Percentiles rank a stretch among this genome's conserved stretches.
Conservation (phyloP, 2,888 invertebrate species). For the Athalia circularis region DNA sequence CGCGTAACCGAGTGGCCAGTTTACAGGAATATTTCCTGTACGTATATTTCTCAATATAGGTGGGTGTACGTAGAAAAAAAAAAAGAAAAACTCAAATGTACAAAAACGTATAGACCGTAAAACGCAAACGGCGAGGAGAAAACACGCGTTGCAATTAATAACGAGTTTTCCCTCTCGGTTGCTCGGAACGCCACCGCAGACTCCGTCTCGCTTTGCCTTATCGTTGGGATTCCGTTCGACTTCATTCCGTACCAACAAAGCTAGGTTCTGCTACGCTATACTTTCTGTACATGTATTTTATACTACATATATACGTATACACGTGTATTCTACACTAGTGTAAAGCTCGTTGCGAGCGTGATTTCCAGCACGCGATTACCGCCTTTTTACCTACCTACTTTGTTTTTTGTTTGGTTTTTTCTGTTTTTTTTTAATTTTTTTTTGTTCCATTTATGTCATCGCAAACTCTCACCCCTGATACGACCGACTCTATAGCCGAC, state of each 20-base stretch:
- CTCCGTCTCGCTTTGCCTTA: conserved; percentile 12
- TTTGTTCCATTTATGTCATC: conserved; percentile 27
- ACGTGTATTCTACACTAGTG: too few species aligned
- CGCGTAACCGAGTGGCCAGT: too few species aligned
- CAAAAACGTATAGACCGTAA: conserved; percentile 8
- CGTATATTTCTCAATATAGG: too few species aligned
- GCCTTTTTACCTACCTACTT: background rate
- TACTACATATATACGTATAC: too few species aligned
- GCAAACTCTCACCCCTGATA: background rate
- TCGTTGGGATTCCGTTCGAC: conserved; percentile 40
- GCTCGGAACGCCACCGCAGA: background rate
- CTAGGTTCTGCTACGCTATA: background rate
- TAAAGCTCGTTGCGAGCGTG: background rate
- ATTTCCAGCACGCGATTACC: conserved; percentile 35
- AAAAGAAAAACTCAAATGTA: background rate
- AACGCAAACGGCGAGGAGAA: conserved; percentile 36
- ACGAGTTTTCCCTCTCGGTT: conserved; percentile 24
- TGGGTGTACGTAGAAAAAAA: too few species aligned
- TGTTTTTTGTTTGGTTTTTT: background rate
- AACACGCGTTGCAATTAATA: conserved; percentile 44
- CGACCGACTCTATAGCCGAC: too few species aligned
- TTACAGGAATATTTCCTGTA: too few species aligned
- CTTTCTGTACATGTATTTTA: too few species aligned
- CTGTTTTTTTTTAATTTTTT: background rate
- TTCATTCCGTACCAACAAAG: conserved; percentile 38